Conservation (phyloP, 2,888 invertebrate species). For the Microplitis manilae region DNA sequence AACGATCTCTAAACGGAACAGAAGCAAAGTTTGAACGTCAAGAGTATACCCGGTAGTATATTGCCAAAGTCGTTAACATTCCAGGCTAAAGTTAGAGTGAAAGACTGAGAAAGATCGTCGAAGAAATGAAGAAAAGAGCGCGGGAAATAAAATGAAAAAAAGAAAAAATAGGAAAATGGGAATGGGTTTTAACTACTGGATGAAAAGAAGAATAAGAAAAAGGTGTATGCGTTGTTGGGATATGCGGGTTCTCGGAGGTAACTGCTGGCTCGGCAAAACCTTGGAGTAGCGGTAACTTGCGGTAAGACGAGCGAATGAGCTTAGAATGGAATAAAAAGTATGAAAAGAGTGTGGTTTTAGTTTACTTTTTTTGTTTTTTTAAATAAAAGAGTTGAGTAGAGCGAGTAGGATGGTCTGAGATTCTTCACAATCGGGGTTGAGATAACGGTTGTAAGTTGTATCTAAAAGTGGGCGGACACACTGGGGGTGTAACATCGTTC, state of each 20-base stretch:
- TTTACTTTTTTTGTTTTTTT: background rate
- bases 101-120: conserved; percentile 4
- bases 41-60: conserved; percentile 24
- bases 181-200: conserved; percentile 35
- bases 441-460: conserved; percentile 31
- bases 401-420: conserved; percentile 25
- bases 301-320: conserved; percentile 22
- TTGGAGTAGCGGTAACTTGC: conserved; percentile 19
- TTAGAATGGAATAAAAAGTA: conserved; percentile 13
- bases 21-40: conserved; percentile 34
- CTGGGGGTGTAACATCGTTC: conserved; percentile 20
- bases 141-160: conserved; percentile 12
- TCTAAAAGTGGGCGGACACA: conserved; percentile 30
- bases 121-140: conserved; percentile 4
- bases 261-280: conserved; percentile 44
- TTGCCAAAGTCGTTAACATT: conserved; percentile 37
- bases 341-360: conserved; percentile 20
- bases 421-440: conserved; percentile 26
- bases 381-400: conserved; percentile 30
- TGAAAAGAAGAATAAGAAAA: conserved; percentile 28
- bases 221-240: conserved; percentile 34
- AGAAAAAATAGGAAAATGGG: conserved; percentile 11
- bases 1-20: conserved; percentile 35
- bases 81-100: conserved; percentile 19
- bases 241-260: conserved; percentile 34